Evolutionary conservation across 1,140 invertebrate genomes (phyloP).

Genomic region (Pentalonia nigronervosa): DNA sequence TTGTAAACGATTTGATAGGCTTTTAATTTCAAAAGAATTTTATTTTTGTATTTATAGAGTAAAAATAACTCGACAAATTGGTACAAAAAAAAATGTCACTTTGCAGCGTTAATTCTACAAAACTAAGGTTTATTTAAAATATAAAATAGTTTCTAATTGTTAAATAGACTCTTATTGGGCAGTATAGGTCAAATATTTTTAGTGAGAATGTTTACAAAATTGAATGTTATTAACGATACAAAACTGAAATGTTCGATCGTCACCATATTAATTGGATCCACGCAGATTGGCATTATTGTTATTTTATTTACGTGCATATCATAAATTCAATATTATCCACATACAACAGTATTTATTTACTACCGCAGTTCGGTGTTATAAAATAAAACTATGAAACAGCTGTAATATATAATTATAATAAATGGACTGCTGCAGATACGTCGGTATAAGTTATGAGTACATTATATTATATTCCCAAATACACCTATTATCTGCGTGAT

Average conservation of each 20-base stretch:
- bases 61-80: background rate
- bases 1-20: background rate
- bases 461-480: no score
- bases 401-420: background rate
- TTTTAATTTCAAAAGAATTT: background rate
- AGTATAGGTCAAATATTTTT: background rate
- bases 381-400: background rate
- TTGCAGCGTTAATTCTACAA: background rate
- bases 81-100: background rate
- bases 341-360: background rate
- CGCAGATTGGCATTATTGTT: background rate
- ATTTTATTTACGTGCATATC: background rate
- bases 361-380: background rate
- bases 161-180: background rate
- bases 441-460: background rate
- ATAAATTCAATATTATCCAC: background rate
- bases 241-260: background rate
- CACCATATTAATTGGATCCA: background rate
- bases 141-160: background rate
- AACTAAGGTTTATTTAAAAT: background rate
- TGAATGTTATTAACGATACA: background rate
- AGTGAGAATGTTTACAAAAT: background rate
- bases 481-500: background rate
- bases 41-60: background rate
- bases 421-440: background rate